A percentile compares a stretch with the other conserved stretches of the same genome.
Conservation (phyloP, 2,888 invertebrate species). For the Amitus sp. region DNA sequence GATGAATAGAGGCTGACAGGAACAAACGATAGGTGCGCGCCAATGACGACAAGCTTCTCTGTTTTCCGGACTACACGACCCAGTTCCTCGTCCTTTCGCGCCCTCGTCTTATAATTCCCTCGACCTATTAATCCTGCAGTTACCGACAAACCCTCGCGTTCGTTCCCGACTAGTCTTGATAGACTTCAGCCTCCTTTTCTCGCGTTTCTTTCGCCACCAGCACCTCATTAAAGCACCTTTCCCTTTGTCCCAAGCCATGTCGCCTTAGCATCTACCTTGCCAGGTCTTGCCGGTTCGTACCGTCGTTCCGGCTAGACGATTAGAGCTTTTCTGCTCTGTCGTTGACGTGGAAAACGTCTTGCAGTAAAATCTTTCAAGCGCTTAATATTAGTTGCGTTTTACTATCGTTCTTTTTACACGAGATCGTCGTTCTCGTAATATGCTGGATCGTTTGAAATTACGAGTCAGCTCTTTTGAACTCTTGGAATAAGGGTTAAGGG, state of each 20-base stretch:
- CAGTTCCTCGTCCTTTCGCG: conserved; percentile 11
- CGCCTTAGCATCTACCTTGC: conserved; percentile 53
- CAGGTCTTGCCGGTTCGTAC: conserved; percentile 31
- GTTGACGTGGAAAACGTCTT: conserved; percentile 19
- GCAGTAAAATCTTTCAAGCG: no score
- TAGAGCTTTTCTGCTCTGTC: conserved; percentile 19
- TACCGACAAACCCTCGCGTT: conserved; percentile 2
- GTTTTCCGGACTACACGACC: conserved; percentile 3
- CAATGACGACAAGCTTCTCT: conserved; percentile 10
- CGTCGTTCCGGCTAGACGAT: conserved; percentile 22
- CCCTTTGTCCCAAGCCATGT: conserved; percentile 50
- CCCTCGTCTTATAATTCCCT: conserved; percentile 8
- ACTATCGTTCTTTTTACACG: no score
- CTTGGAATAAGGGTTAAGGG: no score
- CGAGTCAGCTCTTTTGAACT: no score
- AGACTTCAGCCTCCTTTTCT: conserved; percentile 1
- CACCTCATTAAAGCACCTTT: conserved; percentile 55
- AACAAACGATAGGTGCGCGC: conserved; percentile 16
- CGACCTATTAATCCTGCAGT: conserved; percentile 9
- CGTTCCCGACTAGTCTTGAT: conserved; percentile 9
- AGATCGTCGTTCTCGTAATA: no score
- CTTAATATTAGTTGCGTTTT: no score
- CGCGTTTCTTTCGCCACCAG: conserved; percentile 32
- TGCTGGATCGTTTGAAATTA: no score
- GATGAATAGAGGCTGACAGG: conserved; percentile 42